Conservation (phyloP, 2,797 vertebrate genomes). For the Podargus strigoides region DNA sequence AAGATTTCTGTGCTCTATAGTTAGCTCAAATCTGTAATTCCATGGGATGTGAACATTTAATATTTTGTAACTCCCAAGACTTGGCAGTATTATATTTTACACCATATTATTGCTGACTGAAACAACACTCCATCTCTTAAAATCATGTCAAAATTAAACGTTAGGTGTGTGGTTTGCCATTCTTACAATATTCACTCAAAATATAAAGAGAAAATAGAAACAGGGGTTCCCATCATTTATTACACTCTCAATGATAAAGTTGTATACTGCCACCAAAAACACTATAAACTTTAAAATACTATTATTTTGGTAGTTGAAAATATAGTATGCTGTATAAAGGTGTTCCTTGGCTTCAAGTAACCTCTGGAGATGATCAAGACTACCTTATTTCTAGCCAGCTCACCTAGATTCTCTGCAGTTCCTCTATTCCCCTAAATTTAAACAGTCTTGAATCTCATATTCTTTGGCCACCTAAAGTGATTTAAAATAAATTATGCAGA, state of each 20-base stretch:
- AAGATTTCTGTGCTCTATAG: neutral
- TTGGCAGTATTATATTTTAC: neutral
- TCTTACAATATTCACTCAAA: neutral
- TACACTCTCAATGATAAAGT: neutral
- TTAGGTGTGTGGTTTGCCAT: neutral
- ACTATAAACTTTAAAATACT: neutral
- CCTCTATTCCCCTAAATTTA: neutral
- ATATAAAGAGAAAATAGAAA: neutral
- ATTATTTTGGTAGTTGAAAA: neutral
- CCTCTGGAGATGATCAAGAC: neutral
- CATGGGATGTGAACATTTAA: neutral
- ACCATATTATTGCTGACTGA: neutral
- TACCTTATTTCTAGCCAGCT: neutral
- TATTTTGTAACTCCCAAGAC: neutral
- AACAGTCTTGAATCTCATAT: neutral
- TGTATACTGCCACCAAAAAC: neutral
- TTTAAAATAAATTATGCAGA: slow-evolving; percentile 21
- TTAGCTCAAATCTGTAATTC: neutral
- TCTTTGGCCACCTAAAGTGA: neutral
- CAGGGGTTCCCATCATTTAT: neutral
- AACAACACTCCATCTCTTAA: neutral
- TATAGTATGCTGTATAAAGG: neutral
- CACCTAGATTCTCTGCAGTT: neutral
- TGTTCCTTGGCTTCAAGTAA: neutral
- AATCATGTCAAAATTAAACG: neutral